These are phyloP conservation scores for Synergus umbraculus DNA, from an alignment of 2,888 invertebrate species.

Conservation along the genomic window DNA sequence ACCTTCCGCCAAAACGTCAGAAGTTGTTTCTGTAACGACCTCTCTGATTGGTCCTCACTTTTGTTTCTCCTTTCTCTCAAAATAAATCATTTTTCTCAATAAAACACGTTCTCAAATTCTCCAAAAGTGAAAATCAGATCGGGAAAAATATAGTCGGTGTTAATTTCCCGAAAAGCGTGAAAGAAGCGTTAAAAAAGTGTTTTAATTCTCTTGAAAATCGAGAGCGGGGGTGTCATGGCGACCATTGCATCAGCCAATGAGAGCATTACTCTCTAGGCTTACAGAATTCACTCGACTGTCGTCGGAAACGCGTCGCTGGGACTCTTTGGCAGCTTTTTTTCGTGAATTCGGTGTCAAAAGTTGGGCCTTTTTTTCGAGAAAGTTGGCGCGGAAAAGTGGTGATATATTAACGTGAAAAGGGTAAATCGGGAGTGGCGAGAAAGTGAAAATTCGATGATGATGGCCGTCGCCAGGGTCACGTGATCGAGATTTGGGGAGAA, in stretches of 20 bases:
- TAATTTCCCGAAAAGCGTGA: too few species aligned
- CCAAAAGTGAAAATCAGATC: background rate
- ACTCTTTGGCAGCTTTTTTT: conserved; percentile 3
- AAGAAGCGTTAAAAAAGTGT: background rate
- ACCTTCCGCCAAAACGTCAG: conserved; percentile 64
- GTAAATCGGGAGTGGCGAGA: background rate
- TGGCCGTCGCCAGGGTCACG: conserved; percentile 80
- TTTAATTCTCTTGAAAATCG: background rate
- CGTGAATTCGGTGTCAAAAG: background rate
- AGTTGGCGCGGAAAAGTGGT: background rate
- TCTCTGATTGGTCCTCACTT: conserved; percentile 69
- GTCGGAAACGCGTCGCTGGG: conserved; percentile 29
- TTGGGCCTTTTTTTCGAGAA: background rate
- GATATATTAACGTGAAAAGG: background rate
- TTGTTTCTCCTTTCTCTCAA: conserved; percentile 47
- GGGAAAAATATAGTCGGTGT: background rate
- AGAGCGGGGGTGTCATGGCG: conserved; percentile 12
- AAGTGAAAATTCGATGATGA: conserved; percentile 42
- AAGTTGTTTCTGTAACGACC: conserved; percentile 44
- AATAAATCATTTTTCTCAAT: conserved; percentile 1
- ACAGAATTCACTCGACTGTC: background rate
- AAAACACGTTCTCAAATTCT: background rate
- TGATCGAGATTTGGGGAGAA: conserved; percentile 78
- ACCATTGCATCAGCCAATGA: conserved; percentile 15
- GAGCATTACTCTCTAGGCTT: background rate